Evolutionary conservation across 2,797 vertebrate genomes (phyloP), one percentile per base, ranked within the genome.

Genomic region (Rhadinocentrus ornatus): DNA sequence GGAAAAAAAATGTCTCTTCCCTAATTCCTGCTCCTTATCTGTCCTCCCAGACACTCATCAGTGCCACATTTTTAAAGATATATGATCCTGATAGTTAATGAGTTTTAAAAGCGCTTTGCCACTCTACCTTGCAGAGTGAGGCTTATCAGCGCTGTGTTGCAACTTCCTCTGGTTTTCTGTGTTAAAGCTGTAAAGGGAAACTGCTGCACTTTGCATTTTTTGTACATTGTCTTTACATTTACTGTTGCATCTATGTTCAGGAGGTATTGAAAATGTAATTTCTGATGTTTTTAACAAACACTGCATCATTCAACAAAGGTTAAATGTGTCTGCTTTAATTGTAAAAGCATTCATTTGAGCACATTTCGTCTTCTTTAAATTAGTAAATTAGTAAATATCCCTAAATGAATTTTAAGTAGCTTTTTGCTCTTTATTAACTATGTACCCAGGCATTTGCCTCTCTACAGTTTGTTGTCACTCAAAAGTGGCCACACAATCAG

Each of bases 11-110:
- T n/a, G 76, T 70, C 73, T 73, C 32, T 62, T 57, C 66, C 66
- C 75, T 71, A 82, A 88, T 86, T 85, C 83, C 82, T 63, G 72
- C 75, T 61, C 75, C 89, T 92, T 92, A 92, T 92, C 90, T 80
- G 0, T 79, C 75, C 69, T 72, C 61, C 72, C 89, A 92, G 87
- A 89, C 86, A 65, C 78, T 77, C 88, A 78, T 90, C 86, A 88
- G 80, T 89, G 88, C 84, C 88, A 84, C 82, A 59, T 84, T 76
- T 80, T 66, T 69, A 59, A 76, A 82, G 77, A 86, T 78, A 69
- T 78, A 83, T 69, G 84, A 86, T 65, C 12, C 65, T 62, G 75
- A 89, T 88, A 71, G 71, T 73, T 82, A 75, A 83, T 31, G 31
- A 77, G n/a, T 69, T 82, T 78, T 67, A 78, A 64, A 69, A 62